Conservation (phyloP, 2,113 vertebrate species). For the Ciconia maguari region DNA sequence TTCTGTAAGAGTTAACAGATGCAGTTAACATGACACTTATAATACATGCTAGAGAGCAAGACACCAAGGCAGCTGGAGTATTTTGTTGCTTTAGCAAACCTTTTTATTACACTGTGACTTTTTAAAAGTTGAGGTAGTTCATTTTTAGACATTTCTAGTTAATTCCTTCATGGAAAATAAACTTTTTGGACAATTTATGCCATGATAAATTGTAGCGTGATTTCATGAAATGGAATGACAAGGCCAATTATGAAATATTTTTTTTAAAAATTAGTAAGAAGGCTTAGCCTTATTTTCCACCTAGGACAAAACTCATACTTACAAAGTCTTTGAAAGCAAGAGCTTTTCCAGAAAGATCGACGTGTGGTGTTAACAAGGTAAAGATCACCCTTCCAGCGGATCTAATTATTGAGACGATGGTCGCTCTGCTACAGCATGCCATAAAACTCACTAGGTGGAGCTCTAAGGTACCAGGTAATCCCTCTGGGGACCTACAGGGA, state of each 20-base stretch:
- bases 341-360: neutral
- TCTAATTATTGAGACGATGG: accelerated
- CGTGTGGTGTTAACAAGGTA: neutral
- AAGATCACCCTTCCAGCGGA: too few relatives aligned
- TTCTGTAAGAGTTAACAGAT: neutral
- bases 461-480: constrained; percentile 45
- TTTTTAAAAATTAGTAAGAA: neutral
- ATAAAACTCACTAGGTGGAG: constrained; percentile 55
- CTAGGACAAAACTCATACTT: neutral
- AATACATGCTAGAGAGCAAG: neutral
- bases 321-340: neutral
- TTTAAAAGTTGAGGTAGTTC: neutral
- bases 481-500: neutral
- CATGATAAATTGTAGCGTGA: neutral
- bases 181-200: neutral
- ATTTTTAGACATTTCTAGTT: neutral
- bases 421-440: neutral
- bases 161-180: neutral
- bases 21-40: accelerated
- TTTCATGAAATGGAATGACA: neutral
- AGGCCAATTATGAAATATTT: neutral
- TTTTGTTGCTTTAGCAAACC: neutral
- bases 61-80: neutral
- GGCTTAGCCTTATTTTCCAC: neutral
- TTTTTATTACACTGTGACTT: neutral